Evolutionary conservation across 2,797 vertebrate species (phyloP).

Genomic region (Schizopygopsis malacanthus): DNA sequence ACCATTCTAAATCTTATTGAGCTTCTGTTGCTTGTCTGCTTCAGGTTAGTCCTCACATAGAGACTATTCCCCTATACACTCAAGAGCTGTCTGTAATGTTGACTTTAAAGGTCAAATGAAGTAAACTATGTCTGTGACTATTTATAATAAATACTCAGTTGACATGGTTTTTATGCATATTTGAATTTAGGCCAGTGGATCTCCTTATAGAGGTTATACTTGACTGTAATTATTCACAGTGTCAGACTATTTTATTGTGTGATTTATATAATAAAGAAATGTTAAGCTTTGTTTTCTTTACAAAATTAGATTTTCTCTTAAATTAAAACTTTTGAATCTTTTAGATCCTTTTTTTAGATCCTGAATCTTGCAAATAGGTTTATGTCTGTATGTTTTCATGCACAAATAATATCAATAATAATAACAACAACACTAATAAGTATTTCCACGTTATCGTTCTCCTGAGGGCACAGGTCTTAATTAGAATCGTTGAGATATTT

Average conservation of each 20-base stretch:
- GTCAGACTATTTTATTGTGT: not conserved
- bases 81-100: constrained; percentile 50
- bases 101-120: constrained; percentile 46
- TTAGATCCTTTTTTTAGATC: not conserved
- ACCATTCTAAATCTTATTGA: constrained; percentile 56
- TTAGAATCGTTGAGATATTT: constrained; percentile 60
- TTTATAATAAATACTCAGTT: constrained; percentile 56
- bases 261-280: not conserved
- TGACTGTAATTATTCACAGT: not conserved
- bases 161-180: constrained; percentile 49
- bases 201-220: not conserved
- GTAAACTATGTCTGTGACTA: constrained; percentile 50
- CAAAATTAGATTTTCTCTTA: not conserved
- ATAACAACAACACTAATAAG: constrained; percentile 8
- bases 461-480: constrained; percentile 51
- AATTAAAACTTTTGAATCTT: not conserved
- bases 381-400: constrained; percentile 18
- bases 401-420: constrained; percentile 8
- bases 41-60: constrained; percentile 27
- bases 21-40: constrained; percentile 58
- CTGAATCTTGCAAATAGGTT: constrained; percentile 6
- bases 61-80: constrained; percentile 23
- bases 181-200: constrained; percentile 16
- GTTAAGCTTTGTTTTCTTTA: not conserved
- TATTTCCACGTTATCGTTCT: constrained; percentile 18